Conservation (phyloP, 2,113 vertebrate genomes). For the Ornithorhynchus anatinus region DNA sequence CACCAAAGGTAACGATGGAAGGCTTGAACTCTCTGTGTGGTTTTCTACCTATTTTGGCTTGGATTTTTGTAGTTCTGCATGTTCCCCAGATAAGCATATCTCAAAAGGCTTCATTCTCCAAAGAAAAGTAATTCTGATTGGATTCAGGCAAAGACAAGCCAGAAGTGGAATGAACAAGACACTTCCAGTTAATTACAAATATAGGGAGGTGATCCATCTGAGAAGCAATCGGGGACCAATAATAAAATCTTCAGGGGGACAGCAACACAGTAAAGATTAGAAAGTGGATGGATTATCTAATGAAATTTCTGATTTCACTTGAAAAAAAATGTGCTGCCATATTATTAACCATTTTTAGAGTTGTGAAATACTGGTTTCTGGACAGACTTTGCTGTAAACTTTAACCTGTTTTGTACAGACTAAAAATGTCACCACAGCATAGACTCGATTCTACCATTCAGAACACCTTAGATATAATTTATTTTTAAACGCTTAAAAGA, state of each 20-base stretch:
- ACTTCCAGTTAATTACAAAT: slow-evolving; percentile 23
- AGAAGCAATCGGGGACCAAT: slow-evolving; percentile 3
- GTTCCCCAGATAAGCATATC: slow-evolving; percentile 14
- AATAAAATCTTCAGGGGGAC: slow-evolving; percentile 20
- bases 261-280: not conserved
- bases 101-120: not conserved
- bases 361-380: not conserved
- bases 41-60: not conserved
- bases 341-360: not conserved
- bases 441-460: not conserved
- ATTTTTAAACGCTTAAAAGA: no score
- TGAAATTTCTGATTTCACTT: not conserved
- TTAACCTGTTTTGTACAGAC: not conserved
- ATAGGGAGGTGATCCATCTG: slow-evolving; percentile 18
- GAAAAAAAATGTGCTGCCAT: slow-evolving; percentile 1
- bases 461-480: no score
- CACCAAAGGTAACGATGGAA: not conserved
- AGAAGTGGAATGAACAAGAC: slow-evolving; percentile 31
- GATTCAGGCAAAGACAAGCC: not conserved
- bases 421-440: not conserved
- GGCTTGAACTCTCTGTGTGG: not conserved
- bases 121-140: slow-evolving; percentile 7
- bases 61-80: not conserved
- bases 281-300: not conserved
- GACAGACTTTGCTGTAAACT: not conserved